Percentiles rank a stretch among this genome's conserved stretches.
Evolutionary conservation across 2,888 invertebrate genomes (phyloP).

Genomic region (Trichogramma dendrolimi): DNA sequence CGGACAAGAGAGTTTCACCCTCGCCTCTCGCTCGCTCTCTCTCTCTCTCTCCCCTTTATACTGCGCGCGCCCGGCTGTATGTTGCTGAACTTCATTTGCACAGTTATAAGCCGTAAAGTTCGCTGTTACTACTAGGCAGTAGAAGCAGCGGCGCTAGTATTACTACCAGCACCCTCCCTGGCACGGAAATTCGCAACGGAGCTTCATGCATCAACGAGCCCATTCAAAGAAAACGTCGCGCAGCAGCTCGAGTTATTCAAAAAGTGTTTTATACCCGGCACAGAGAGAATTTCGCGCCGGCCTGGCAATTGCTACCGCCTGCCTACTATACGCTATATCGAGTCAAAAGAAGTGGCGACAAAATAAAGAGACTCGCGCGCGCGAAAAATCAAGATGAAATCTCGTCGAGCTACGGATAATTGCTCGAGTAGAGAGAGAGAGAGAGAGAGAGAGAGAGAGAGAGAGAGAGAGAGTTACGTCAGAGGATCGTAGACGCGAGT

Average conservation of each 20-base stretch:
- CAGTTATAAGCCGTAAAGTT: slow-evolving; percentile 25
- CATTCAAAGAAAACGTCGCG: too few species aligned
- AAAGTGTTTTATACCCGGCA: background rate
- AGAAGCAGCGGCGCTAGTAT: too few species aligned
- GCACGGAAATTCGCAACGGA: slow-evolving; percentile 9
- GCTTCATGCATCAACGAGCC: too few species aligned
- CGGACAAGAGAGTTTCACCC: too few species aligned
- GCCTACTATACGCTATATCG: too few species aligned
- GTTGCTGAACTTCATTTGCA: slow-evolving; percentile 19
- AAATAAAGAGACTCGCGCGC: background rate
- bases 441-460: slow-evolving; percentile 1
- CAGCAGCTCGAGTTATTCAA: background rate
- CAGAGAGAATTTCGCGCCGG: background rate
- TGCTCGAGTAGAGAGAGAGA: background rate
- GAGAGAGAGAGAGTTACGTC: background rate
- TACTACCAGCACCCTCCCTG: too few species aligned
- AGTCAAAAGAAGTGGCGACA: too few species aligned
- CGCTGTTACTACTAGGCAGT: background rate
- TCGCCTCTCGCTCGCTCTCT: background rate
- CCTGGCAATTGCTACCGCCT: background rate
- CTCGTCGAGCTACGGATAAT: background rate
- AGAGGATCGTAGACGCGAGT: background rate
- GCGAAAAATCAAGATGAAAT: background rate
- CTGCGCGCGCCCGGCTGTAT: background rate
- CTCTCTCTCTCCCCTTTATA: background rate